Evolutionary conservation across 2,888 invertebrate genomes (phyloP).

Genomic region (Zaprionus obscuricornis): DNA sequence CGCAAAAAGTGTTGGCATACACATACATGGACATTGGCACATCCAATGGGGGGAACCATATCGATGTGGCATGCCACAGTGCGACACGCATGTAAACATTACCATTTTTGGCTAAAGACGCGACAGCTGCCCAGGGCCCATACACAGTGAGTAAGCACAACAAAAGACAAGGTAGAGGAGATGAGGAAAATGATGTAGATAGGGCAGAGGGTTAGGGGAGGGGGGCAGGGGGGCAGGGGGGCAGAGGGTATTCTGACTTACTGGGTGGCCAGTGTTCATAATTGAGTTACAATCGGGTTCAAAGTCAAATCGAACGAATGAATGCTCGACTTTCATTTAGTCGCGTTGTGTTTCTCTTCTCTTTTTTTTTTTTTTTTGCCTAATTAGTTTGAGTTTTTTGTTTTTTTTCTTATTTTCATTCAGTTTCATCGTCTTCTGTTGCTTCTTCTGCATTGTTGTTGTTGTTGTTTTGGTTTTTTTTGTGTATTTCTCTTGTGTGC

Average conservation of each 20-base stretch:
- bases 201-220: not conserved
- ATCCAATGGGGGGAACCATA: slow-evolving; percentile 42
- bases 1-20: slow-evolving; percentile 75
- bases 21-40: slow-evolving; percentile 68
- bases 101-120: slow-evolving; percentile 76
- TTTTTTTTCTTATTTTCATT: too few species aligned
- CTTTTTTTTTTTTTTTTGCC: too few species aligned
- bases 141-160: too few species aligned
- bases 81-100: slow-evolving; percentile 78
- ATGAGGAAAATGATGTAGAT: too few species aligned
- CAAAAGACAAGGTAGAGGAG: too few species aligned
- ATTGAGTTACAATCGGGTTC: slow-evolving; percentile 73
- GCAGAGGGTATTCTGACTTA: too few species aligned
- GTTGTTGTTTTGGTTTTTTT: slow-evolving; percentile 3
- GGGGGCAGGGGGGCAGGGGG: not conserved
- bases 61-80: slow-evolving; percentile 55
- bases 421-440: too few species aligned
- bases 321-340: slow-evolving; percentile 66
- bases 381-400: too few species aligned
- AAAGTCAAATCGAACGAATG: slow-evolving; percentile 68
- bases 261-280: slow-evolving; percentile 69
- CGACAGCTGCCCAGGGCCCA: slow-evolving; percentile 60
- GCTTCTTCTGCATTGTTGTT: too few species aligned
- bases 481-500: slow-evolving; percentile 35
- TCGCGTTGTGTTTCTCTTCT: slow-evolving; percentile 41